Conservation (phyloP, 2,113 vertebrate species). For the Polyodon spathula region DNA sequence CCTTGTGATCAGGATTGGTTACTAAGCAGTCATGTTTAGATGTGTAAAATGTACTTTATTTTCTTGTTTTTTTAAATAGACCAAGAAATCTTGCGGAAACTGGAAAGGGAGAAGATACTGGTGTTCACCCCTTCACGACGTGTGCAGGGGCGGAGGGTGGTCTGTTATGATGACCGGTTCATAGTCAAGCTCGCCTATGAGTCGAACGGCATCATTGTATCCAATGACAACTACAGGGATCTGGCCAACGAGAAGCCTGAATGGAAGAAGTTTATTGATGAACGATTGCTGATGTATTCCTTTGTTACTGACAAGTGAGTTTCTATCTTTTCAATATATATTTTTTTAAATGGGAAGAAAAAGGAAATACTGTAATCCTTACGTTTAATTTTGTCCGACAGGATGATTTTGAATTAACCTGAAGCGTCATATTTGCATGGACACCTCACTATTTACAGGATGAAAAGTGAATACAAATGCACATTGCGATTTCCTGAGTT, state of each 20-base stretch:
- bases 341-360: too few species aligned
- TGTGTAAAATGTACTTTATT: not conserved
- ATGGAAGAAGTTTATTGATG: conserved; percentile 97
- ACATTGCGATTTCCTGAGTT: too few species aligned
- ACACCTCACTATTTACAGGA: too few species aligned
- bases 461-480: too few species aligned
- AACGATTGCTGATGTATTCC: conserved; percentile 92
- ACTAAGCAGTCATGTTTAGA: not conserved
- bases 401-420: too few species aligned
- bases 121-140: conserved; percentile 91
- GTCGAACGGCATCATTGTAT: conserved; percentile 92
- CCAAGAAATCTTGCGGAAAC: conserved; percentile 84
- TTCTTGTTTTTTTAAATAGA: conserved; percentile 50
- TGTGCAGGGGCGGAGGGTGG: conserved; percentile 87
- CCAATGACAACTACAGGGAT: conserved; percentile 96
- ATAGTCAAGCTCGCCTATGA: conserved; percentile 92
- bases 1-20: too few species aligned
- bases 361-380: too few species aligned
- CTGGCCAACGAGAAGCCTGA: conserved; percentile 91
- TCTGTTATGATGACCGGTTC: conserved; percentile 94
- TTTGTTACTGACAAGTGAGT: conserved; percentile 98
- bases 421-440: too few species aligned
- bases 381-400: too few species aligned
- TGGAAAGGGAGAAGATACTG: conserved; percentile 92
- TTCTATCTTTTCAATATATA: not conserved